Evolutionary conservation across 2,797 vertebrate species (phyloP).

Genomic region (Coreius guichenoti): DNA sequence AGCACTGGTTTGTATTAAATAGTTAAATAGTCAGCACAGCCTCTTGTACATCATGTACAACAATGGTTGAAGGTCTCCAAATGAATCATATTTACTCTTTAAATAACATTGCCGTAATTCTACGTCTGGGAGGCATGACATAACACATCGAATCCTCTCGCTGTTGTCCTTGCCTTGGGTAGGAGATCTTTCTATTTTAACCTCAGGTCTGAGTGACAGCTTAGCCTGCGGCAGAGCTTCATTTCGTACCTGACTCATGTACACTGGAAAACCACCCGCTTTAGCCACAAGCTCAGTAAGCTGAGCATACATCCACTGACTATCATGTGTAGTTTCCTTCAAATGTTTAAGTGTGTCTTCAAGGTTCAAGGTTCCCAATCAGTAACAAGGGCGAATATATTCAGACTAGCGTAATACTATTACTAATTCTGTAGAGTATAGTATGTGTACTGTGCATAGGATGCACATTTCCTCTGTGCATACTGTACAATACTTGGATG

Average conservation of each 20-base stretch:
- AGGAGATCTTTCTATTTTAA: slow-evolving; percentile 26
- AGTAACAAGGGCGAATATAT: neutral
- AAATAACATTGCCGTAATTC: slow-evolving; percentile 28
- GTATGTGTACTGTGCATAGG: neutral
- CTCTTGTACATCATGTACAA: neutral
- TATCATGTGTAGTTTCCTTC: neutral
- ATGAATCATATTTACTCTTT: slow-evolving; percentile 35
- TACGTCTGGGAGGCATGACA: slow-evolving; percentile 15
- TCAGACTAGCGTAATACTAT: neutral
- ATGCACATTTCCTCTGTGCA: too few species aligned
- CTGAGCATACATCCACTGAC: neutral
- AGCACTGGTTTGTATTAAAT: neutral
- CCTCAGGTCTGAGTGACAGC: slow-evolving; percentile 25
- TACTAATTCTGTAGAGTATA: neutral
- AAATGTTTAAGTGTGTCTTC: neutral
- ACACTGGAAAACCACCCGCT: slow-evolving; percentile 16
- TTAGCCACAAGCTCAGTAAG: neutral
- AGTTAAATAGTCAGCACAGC: neutral
- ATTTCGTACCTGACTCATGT: slow-evolving; percentile 18
- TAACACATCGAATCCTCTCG: slow-evolving; percentile 15
- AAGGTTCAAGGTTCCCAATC: neutral
- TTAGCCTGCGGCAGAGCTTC: neutral
- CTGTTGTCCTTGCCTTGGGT: slow-evolving; percentile 30
- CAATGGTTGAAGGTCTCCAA: neutral
- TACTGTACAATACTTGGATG: too few species aligned